phyloP scores from a whole-genome alignment of 2,888 invertebrate species.

The Tenodera sinensis region DNA sequence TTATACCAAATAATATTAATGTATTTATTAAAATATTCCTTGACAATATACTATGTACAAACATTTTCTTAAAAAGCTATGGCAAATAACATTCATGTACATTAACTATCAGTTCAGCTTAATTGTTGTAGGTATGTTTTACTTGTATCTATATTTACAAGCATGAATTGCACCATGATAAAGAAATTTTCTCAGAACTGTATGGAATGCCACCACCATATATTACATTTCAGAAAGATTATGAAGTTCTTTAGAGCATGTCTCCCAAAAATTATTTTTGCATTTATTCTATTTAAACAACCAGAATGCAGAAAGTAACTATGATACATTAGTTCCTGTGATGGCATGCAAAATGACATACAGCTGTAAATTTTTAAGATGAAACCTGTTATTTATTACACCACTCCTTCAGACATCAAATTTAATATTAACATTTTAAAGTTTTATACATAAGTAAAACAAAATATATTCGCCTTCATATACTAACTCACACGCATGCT shows the following conservation, averaged over 20 bases:
- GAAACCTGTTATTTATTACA: not conserved
- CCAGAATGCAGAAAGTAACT: not conserved
- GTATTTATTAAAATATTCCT: not conserved
- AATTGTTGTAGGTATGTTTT: not conserved
- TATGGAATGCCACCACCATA: not conserved
- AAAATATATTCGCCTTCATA: not conserved
- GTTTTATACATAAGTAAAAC: not conserved
- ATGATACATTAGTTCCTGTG: not conserved
- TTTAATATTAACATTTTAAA: not conserved
- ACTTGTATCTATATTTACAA: not conserved
- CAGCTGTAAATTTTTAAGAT: not conserved
- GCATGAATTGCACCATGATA: not conserved
- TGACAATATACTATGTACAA: not conserved
- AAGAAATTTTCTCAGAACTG: not conserved
- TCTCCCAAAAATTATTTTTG: not conserved
- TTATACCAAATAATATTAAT: not conserved
- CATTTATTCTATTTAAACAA: not conserved
- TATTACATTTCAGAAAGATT: not conserved
- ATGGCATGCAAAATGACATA: not conserved
- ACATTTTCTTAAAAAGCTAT: not conserved
- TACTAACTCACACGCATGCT: not conserved
- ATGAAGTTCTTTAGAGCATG: not conserved
- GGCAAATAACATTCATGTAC: constrained; percentile 5
- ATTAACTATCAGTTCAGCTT: not conserved
- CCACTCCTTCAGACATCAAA: not conserved